These are phyloP conservation scores for Callorhinus ursinus DNA, from an alignment of 2,113 vertebrate species.

Conservation along the genomic window DNA sequence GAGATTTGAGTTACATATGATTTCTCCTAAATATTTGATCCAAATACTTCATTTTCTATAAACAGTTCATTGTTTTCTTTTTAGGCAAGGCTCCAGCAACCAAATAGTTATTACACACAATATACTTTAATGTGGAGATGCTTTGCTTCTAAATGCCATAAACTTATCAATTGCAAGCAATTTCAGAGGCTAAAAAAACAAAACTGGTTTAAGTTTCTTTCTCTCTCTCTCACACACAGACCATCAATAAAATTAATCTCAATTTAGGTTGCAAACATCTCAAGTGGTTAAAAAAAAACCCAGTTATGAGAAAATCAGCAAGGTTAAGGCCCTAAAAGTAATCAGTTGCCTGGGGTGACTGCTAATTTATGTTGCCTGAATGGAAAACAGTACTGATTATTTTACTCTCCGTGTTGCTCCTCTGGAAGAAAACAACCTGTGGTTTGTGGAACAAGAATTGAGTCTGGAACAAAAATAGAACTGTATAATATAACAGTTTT, in stretches of 20 bases:
- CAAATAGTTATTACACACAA: slow-evolving; percentile 10
- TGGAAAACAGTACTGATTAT: slow-evolving; percentile 47
- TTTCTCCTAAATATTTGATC: slow-evolving; percentile 49
- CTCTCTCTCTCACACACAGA: not conserved
- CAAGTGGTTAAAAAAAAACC: not conserved
- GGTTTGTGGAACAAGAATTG: slow-evolving; percentile 31
- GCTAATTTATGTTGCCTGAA: slow-evolving; percentile 47
- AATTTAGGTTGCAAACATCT: slow-evolving; percentile 50
- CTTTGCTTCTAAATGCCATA: not conserved
- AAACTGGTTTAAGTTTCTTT: not conserved
- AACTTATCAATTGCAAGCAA: slow-evolving; percentile 32
- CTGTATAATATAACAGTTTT: not conserved
- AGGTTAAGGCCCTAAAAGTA: slow-evolving; percentile 43
- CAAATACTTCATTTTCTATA: slow-evolving; percentile 43
- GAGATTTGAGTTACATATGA: slow-evolving; percentile 35
- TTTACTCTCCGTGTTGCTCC: not conserved
- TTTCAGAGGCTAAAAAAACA: slow-evolving; percentile 42
- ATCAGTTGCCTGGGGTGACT: slow-evolving; percentile 50
- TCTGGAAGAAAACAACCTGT: slow-evolving; percentile 11
- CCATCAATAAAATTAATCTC: slow-evolving; percentile 55
- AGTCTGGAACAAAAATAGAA: slow-evolving; percentile 64
- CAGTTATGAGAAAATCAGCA: slow-evolving; percentile 45
- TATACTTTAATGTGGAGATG: not conserved
- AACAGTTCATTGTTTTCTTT: slow-evolving; percentile 25
- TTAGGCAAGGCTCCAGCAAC: not conserved